phyloP scores from a whole-genome alignment of 2,797 vertebrate species.

The Channa striata region DNA sequence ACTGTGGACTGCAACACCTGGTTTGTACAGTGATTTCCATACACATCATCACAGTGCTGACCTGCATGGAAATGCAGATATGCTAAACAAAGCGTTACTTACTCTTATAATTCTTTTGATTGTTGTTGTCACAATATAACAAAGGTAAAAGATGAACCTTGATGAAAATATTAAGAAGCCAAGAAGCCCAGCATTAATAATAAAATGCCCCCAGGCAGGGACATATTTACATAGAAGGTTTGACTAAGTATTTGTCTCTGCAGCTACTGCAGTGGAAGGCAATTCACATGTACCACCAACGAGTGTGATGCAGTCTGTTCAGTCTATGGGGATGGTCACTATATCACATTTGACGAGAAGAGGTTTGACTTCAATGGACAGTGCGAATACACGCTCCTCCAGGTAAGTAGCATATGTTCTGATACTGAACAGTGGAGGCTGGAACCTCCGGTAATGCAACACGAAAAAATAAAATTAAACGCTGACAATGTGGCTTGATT shows the following conservation, averaged over 20 bases:
- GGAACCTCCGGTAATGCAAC: not conserved
- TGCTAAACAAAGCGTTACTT: too few relatives aligned
- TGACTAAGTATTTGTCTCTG: slow-evolving; percentile 29
- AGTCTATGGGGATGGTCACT: slow-evolving; percentile 94
- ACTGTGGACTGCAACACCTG: slow-evolving; percentile 92
- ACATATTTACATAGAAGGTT: not conserved
- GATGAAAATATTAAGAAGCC: too few relatives aligned
- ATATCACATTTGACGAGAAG: slow-evolving; percentile 92
- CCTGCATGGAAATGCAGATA: not conserved
- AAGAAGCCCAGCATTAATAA: too few relatives aligned
- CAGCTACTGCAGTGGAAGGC: slow-evolving; percentile 87
- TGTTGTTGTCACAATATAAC: too few relatives aligned
- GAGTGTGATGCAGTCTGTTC: slow-evolving; percentile 88
- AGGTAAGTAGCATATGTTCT: slow-evolving; percentile 79
- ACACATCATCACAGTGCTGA: not conserved
- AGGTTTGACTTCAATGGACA: slow-evolving; percentile 90
- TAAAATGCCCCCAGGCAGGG: too few relatives aligned
- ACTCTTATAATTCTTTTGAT: too few relatives aligned
- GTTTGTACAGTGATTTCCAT: slow-evolving; percentile 76
- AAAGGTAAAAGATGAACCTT: too few relatives aligned
- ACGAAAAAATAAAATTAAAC: not conserved
- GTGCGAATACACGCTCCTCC: slow-evolving; percentile 92
- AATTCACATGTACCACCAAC: slow-evolving; percentile 88
- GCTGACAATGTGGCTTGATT: not conserved
- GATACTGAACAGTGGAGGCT: not conserved